Evolutionary conservation across 2,113 vertebrate genomes (phyloP).

Genomic region (Polyodon spathula): DNA sequence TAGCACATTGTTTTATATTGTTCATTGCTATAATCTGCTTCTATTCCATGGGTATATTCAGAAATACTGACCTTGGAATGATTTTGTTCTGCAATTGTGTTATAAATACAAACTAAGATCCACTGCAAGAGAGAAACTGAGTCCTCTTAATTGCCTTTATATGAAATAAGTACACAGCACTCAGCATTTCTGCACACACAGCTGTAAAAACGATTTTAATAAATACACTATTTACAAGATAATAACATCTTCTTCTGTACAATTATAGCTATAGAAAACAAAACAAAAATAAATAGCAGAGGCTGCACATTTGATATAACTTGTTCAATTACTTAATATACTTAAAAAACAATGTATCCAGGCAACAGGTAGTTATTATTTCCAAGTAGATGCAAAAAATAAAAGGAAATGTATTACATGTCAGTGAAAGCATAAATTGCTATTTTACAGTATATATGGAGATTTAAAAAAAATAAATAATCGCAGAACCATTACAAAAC

Average conservation of each 20-base stretch:
- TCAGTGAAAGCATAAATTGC: no score
- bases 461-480: no score
- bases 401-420: neutral
- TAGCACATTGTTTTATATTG: no score
- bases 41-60: no score
- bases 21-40: no score
- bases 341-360: constrained; percentile 19
- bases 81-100: no score
- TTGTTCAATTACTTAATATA: constrained; percentile 15
- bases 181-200: constrained; percentile 53
- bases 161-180: constrained; percentile 38
- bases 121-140: neutral
- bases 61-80: no score
- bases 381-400: neutral
- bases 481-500: no score
- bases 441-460: no score
- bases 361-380: constrained; percentile 4
- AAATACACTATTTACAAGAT: constrained; percentile 86
- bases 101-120: neutral
- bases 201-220: constrained; percentile 77
- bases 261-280: constrained; percentile 78
- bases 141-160: neutral
- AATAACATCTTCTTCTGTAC: constrained; percentile 64
- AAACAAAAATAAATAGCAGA: constrained; percentile 41
- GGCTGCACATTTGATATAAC: constrained; percentile 33